Conservation (phyloP, 2,888 invertebrate genomes). For the Crocallis elinguaria region DNA sequence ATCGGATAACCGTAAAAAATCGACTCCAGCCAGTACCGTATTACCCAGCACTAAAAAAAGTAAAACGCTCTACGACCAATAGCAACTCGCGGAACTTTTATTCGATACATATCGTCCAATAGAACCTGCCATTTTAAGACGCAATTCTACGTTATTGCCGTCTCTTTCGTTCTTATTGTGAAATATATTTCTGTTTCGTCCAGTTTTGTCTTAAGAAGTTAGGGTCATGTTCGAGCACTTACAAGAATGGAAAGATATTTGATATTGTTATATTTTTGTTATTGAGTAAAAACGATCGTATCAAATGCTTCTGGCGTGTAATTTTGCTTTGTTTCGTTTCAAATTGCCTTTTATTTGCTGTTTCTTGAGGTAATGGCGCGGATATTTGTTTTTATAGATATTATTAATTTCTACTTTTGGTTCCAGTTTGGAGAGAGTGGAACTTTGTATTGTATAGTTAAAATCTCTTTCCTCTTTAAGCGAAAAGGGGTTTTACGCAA, state of each 20-base stretch:
- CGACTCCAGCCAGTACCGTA: constrained; percentile 16
- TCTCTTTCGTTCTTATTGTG: constrained; percentile 35
- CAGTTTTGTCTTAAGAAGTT: constrained; percentile 20
- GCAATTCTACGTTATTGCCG: constrained; percentile 34
- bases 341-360: constrained; percentile 25
- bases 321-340: constrained; percentile 21
- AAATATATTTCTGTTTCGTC: constrained; percentile 13
- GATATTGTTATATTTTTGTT: constrained; percentile 10
- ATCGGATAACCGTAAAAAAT: constrained; percentile 61
- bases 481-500: too few relatives aligned
- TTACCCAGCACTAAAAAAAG: constrained; percentile 45
- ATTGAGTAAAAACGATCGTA: constrained; percentile 22
- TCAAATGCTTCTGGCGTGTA: constrained; percentile 24
- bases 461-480: too few relatives aligned
- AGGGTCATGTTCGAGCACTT: constrained; percentile 5
- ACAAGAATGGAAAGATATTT: constrained; percentile 8
- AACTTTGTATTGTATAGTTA: too few relatives aligned
- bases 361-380: constrained; percentile 17
- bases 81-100: constrained; percentile 46
- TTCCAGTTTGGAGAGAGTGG: not conserved
- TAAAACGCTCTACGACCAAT: constrained; percentile 48
- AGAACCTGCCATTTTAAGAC: constrained; percentile 48
- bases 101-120: constrained; percentile 61
- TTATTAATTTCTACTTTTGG: not conserved
- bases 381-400: constrained; percentile 14